phyloP scores from a whole-genome alignment of 2,888 invertebrate species.

The Pediacus dermestoides region DNA sequence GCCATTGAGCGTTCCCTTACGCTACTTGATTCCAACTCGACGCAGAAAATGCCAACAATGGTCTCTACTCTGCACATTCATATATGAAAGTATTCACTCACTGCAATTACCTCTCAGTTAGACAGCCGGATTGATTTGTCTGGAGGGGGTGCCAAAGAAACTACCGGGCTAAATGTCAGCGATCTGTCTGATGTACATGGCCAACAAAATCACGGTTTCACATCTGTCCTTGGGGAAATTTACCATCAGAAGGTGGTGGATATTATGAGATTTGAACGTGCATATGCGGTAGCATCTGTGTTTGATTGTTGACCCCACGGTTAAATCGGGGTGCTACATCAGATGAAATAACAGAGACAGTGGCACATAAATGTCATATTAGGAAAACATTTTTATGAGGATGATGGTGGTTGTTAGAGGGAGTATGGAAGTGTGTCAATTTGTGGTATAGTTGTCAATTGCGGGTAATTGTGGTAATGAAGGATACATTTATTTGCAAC shows the following conservation, averaged over 20 bases:
- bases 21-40: constrained; percentile 6
- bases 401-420: too few relatives aligned
- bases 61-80: not conserved
- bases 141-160: constrained; percentile 4
- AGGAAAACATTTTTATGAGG: too few relatives aligned
- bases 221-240: constrained; percentile 10
- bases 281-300: not conserved
- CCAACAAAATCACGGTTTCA: not conserved
- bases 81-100: constrained; percentile 4
- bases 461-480: too few relatives aligned
- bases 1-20: constrained; percentile 1
- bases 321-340: too few relatives aligned
- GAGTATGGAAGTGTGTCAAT: too few relatives aligned
- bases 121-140: constrained; percentile 8
- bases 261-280: constrained; percentile 3
- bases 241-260: constrained; percentile 3
- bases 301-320: constrained; percentile 1
- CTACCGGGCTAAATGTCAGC: not conserved
- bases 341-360: too few relatives aligned
- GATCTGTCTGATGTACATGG: not conserved
- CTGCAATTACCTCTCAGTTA: constrained; percentile 2
- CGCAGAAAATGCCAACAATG: constrained; percentile 8
- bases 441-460: too few relatives aligned
- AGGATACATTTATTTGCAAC: too few relatives aligned
- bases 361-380: too few relatives aligned